A percentile compares a stretch with the other conserved stretches of the same genome.
These are phyloP conservation scores for Hyperoplus lanceolatus DNA, from an alignment of 2,797 vertebrate species.

Conservation along the genomic window DNA sequence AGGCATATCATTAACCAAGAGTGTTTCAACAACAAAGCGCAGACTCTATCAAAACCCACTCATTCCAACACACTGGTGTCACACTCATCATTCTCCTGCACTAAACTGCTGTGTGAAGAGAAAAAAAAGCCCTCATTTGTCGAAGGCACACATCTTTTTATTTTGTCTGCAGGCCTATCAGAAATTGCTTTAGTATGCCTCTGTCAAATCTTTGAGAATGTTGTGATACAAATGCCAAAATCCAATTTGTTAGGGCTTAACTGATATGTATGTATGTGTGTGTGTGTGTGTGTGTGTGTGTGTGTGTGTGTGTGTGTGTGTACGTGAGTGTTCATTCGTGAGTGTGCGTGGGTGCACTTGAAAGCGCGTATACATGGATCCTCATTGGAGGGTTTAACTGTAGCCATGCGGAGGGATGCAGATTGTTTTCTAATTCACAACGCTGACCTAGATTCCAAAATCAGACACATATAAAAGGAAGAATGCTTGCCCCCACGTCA, in stretches of 20 bases:
- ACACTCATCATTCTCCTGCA: slow-evolving; percentile 59
- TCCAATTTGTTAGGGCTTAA: slow-evolving; percentile 60
- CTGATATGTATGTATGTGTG: slow-evolving; percentile 29
- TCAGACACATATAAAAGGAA: slow-evolving; percentile 50
- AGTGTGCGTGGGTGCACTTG: slow-evolving; percentile 29
- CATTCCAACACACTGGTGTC: slow-evolving; percentile 69
- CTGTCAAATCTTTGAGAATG: slow-evolving; percentile 55
- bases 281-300: slow-evolving; percentile 28
- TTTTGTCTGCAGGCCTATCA: slow-evolving; percentile 53
- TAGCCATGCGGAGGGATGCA: slow-evolving; percentile 72
- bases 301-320: slow-evolving; percentile 23
- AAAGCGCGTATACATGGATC: slow-evolving; percentile 30
- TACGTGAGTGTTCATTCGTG: slow-evolving; percentile 39
- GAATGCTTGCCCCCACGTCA: slow-evolving; percentile 40
- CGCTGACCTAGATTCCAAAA: slow-evolving; percentile 81
- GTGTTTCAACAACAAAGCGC: slow-evolving; percentile 78
- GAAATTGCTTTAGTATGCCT: slow-evolving; percentile 66
- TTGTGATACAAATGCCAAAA: slow-evolving; percentile 52
- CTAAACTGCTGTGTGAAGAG: slow-evolving; percentile 52
- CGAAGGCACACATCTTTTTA: slow-evolving; percentile 47
- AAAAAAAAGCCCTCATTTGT: slow-evolving; percentile 70
- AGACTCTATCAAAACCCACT: slow-evolving; percentile 75
- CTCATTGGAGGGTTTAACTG: slow-evolving; percentile 61
- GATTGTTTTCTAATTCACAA: slow-evolving; percentile 75
- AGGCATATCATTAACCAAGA: slow-evolving; percentile 78